Evolutionary conservation across 2,113 vertebrate species (phyloP), one percentile per base, ranked within the genome.

Genomic region (Diglossa brunneiventris): DNA sequence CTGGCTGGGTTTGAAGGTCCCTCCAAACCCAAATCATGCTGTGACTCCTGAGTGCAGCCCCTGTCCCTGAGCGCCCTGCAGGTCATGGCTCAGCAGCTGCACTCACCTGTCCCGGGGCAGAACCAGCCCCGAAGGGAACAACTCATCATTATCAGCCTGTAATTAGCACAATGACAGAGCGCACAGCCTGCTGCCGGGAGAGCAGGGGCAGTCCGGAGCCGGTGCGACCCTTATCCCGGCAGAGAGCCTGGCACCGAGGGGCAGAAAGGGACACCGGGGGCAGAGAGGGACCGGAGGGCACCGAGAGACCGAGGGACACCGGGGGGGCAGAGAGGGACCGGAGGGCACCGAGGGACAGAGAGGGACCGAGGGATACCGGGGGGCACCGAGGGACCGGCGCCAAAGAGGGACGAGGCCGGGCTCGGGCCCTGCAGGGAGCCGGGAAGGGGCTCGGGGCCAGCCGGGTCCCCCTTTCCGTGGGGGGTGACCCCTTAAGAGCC

Each of bases 101-200:
- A 64, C 16, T 6, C 19, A 22, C 9, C 31, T 3, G 31, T 11
- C 37, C 37, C n/a, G 13, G 41, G 13, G 37, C 41, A 35, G 4
- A 16, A 1, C 0, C 9, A 11, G 21, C 6, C 37, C 20, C 10
- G 6, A 13, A 20, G 30, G 2, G 9, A 63, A 46, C 6, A 9
- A 12, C 1, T 6, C 30, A 15, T 10, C 6, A 27, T 27, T 26
- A 59, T 15, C 11, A 31, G 2, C 21, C 2, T 9, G 2, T 15
- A 35, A 44, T 22, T 7, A 46, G 11, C 46, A 9, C 4, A 37
- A 19, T 2, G 37, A 23, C 55, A 33, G 31, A 31, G 9, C 80
- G 64, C 49, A 46, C 27, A 11, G n/a, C 4, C 5, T 26, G 3
- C 14, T 39, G 31, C 55, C 41, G 3, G 9, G 18, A 42, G 7